Conservation (phyloP, 2,797 vertebrate genomes). For the Acridotheres tristis region DNA sequence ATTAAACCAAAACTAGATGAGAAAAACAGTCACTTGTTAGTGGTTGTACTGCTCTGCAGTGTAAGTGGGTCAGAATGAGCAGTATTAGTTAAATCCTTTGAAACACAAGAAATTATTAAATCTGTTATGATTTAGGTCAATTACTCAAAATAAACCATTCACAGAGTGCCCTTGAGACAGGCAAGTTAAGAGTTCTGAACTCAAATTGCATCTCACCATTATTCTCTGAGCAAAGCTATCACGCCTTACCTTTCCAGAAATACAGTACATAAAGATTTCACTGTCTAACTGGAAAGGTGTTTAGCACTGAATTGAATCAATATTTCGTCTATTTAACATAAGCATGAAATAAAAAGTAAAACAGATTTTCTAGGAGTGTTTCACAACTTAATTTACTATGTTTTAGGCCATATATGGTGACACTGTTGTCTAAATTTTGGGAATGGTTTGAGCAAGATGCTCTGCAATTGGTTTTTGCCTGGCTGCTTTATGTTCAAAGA, state of each 20-base stretch:
- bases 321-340: neutral
- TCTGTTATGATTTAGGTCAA: slow-evolving; percentile 10
- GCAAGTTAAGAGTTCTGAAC: neutral
- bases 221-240: neutral
- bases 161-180: neutral
- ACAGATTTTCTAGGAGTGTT: neutral
- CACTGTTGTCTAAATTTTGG: neutral
- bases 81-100: slow-evolving; percentile 11
- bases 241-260: neutral
- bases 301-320: neutral
- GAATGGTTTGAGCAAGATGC: neutral
- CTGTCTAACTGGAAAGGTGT: neutral
- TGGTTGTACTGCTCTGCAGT: neutral
- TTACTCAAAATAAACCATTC: slow-evolving; percentile 26
- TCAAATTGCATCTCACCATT: neutral
- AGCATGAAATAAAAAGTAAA: neutral
- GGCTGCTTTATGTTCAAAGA: neutral
- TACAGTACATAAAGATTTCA: neutral
- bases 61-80: neutral
- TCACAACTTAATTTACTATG: neutral
- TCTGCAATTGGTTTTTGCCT: neutral
- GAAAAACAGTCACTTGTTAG: neutral
- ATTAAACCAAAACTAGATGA: neutral
- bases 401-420: neutral
- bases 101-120: slow-evolving; percentile 47